phyloP scores from a whole-genome alignment of 1,140 invertebrate genomes.

The Ceratina australensis region DNA sequence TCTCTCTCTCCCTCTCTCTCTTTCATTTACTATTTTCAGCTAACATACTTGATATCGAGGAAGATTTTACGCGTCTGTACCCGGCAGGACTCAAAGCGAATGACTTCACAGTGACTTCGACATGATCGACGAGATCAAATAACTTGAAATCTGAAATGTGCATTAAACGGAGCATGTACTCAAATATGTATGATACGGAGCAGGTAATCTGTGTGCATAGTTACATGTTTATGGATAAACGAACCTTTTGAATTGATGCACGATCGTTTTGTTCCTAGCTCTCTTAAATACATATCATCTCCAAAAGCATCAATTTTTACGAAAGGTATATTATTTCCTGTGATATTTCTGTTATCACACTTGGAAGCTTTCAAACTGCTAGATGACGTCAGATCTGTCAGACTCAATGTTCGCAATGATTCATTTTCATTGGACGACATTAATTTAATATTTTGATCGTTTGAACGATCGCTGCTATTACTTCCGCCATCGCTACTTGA shows the following conservation, averaged over 20 bases:
- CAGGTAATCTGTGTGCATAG: constrained; percentile 10
- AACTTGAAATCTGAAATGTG: constrained; percentile 56
- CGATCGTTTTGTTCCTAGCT: no score
- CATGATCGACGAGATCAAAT: constrained; percentile 66
- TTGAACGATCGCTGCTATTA: constrained; percentile 39
- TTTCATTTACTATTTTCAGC: no score
- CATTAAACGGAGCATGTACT: no score
- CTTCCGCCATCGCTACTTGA: constrained; percentile 51
- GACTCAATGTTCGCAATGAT: constrained; percentile 69
- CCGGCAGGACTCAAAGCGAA: constrained; percentile 70
- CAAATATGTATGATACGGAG: no score
- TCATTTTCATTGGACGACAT: constrained; percentile 64
- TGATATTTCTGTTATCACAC: no score
- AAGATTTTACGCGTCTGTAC: constrained; percentile 73
- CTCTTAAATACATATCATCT: constrained; percentile 7
- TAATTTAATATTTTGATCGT: constrained; percentile 57
- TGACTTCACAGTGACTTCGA: constrained; percentile 68
- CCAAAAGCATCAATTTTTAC: neutral
- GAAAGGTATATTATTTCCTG: constrained; percentile 1
- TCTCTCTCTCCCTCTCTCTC: no score
- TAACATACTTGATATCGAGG: constrained; percentile 67
- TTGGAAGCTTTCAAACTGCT: constrained; percentile 53
- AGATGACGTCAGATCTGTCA: constrained; percentile 62
- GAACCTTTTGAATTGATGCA: constrained; percentile 28
- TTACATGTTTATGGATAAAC: constrained; percentile 1